Evolutionary conservation across 2,797 vertebrate genomes (phyloP).

Genomic region (Sorex maritimensis): DNA sequence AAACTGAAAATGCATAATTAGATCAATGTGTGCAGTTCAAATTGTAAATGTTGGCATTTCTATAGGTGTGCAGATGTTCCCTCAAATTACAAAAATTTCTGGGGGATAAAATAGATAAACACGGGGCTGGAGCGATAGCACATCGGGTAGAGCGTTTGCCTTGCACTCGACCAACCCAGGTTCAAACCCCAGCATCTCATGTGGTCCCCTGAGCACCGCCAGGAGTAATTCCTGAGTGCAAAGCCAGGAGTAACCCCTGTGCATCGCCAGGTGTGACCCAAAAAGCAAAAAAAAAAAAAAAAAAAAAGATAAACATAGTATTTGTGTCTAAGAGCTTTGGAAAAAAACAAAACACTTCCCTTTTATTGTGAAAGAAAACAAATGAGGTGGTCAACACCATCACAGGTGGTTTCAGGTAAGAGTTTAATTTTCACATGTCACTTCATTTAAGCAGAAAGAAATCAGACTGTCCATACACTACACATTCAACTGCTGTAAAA

Average conservation of each 20-base stretch:
- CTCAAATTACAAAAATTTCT: conserved; percentile 70
- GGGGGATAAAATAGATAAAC: conserved; percentile 59
- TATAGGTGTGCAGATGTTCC: not conserved
- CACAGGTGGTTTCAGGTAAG: not conserved
- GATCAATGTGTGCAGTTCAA: not conserved
- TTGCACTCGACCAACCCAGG: too few species aligned
- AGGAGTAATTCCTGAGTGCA: too few species aligned
- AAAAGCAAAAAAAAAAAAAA: too few species aligned
- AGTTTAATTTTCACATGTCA: not conserved
- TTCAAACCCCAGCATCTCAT: too few species aligned
- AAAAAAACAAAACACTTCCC: not conserved
- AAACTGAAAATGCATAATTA: conserved; percentile 63
- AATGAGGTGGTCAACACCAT: not conserved
- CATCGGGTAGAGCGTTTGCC: too few species aligned
- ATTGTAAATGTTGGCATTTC: conserved; percentile 49
- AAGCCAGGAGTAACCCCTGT: too few species aligned
- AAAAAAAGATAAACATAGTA: too few species aligned
- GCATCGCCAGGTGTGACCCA: too few species aligned
- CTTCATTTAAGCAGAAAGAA: conserved; percentile 42
- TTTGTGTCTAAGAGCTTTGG: not conserved
- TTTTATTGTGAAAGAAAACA: conserved; percentile 24
- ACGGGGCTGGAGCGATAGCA: not conserved
- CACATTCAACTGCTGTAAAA: conserved; percentile 43
- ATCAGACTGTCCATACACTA: not conserved
- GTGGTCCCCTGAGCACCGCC: too few species aligned